Base-by-base conservation (phyloP, 2,888 invertebrate genomes). In the Eurois occulta region DNA sequence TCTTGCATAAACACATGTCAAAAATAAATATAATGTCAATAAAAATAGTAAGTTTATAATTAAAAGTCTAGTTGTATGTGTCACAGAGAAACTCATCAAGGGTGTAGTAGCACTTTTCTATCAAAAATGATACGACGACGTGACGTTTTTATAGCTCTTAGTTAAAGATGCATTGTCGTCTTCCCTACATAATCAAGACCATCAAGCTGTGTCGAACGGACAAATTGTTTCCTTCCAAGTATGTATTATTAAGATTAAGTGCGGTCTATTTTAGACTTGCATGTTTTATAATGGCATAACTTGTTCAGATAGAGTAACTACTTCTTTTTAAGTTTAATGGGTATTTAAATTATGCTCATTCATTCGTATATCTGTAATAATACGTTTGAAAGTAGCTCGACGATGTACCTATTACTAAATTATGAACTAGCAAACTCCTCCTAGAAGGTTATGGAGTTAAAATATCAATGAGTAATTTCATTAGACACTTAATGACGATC, bases 141-240 rank as follows among this genome's bases (percentile, higher is more conserved):
- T 74, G 62, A 35, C 24, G 24, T 78, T 78, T 81, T 85, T 84
- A 78, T 70, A 48, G 75, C 43, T 66, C 18, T 78, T 35, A 78
- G 46, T 65, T 75, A 75, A 35, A 72, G 52, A 65, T 58, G 69
- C 32, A 68, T 73, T 82, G 67, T 81, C 72, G 58, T 69, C 70
- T 65, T 48, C 21, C 13, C 65, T 75, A 24, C 58, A 70, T 70
- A 43, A 75, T 82, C 18, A 60, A 64, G 48, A 67, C 62, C 43
- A 78, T 68, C 46, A 77, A 68, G 73, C 28, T 48, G 67, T 24
- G 48, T 74, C 64, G 58, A 76, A 64, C 43, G 41, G 52, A 80
- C 28, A 74, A 81, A 69, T 52, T 48, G 28, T 67, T 84, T 58
- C 62, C 41, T 65, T 62, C 18, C 46, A n/a, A 70, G 43, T 64